phyloP scores from a whole-genome alignment of 2,113 vertebrate genomes.

The Triplophysa tibetana region DNA sequence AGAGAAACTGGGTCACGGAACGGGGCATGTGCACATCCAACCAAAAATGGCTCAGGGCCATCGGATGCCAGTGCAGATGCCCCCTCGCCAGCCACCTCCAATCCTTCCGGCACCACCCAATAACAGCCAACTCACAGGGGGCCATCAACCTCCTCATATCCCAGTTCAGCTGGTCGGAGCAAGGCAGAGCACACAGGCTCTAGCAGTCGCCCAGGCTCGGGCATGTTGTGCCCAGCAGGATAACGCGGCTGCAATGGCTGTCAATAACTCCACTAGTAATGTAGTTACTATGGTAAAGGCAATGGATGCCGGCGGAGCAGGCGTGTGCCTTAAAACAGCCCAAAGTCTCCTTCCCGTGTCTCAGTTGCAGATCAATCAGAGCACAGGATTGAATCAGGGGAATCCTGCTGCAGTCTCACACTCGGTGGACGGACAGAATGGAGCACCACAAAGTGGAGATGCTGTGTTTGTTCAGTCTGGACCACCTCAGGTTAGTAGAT shows the following conservation, averaged over 20 bases:
- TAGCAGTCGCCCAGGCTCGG: slow-evolving; percentile 84
- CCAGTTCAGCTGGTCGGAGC: slow-evolving; percentile 94
- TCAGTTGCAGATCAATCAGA: slow-evolving; percentile 52
- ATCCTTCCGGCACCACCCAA: slow-evolving; percentile 78
- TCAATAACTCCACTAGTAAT: slow-evolving; percentile 50
- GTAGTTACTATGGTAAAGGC: slow-evolving; percentile 71
- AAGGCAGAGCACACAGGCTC: slow-evolving; percentile 85
- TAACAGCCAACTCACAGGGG: slow-evolving; percentile 69
- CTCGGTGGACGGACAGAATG: slow-evolving; percentile 41
- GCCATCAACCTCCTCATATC: slow-evolving; percentile 81
- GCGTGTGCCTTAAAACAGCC: slow-evolving; percentile 71
- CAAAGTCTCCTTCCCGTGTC: slow-evolving; percentile 56
- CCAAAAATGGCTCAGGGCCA: slow-evolving; percentile 81
- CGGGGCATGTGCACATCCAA: slow-evolving; percentile 86
- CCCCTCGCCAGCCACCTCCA: slow-evolving; percentile 72
- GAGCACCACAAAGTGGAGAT: slow-evolving; percentile 50
- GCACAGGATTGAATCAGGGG: slow-evolving; percentile 31
- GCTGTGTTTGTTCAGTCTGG: slow-evolving; percentile 44
- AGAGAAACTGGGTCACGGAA: slow-evolving; percentile 63
- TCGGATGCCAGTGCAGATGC: slow-evolving; percentile 72
- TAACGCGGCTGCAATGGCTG: slow-evolving; percentile 45
- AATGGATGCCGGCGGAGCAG: slow-evolving; percentile 61
- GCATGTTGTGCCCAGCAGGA: slow-evolving; percentile 63
- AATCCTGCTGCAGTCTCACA: slow-evolving; percentile 29
- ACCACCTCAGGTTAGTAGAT: slow-evolving; percentile 52